These are phyloP conservation scores for Pterophyllum scalare DNA, from an alignment of 2,113 vertebrate genomes.

Conservation along the genomic window DNA sequence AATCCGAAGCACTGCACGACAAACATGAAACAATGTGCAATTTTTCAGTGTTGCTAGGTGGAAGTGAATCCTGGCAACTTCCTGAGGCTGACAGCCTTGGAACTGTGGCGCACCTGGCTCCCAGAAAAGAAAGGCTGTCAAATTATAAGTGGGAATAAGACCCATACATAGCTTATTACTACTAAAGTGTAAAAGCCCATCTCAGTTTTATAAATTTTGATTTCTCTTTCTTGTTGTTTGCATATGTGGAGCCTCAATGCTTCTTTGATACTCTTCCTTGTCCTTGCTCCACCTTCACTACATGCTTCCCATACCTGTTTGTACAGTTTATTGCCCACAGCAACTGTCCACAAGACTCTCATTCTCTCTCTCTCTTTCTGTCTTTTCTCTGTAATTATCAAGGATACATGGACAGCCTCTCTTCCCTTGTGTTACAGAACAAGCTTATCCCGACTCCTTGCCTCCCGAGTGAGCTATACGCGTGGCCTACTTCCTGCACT, in stretches of 20 bases:
- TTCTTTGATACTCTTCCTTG: neutral
- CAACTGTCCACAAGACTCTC: neutral
- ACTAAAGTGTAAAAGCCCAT: neutral
- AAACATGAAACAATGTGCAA: constrained; percentile 19
- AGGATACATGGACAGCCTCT: constrained; percentile 52
- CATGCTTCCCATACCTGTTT: constrained; percentile 29
- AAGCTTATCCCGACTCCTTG: constrained; percentile 51
- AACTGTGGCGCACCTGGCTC: neutral
- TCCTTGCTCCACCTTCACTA: constrained; percentile 29
- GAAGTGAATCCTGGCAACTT: constrained; percentile 33
- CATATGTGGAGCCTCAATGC: neutral
- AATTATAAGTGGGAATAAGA: constrained; percentile 10
- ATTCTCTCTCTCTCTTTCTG: neutral
- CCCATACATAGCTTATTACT: neutral
- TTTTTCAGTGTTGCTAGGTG: constrained; percentile 40
- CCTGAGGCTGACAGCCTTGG: constrained; percentile 25
- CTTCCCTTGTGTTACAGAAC: constrained; percentile 49
- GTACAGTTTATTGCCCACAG: neutral
- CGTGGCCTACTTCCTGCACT: constrained; percentile 72
- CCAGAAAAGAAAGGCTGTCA: constrained; percentile 10
- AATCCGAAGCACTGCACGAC: constrained; percentile 21
- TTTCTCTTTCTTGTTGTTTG: neutral
- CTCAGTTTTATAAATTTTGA: neutral
- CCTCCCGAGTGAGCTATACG: constrained; percentile 59
- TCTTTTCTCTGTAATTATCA: constrained; percentile 60